phyloP scores from a whole-genome alignment of 2,797 vertebrate species.

The Eulemur rubriventer region DNA sequence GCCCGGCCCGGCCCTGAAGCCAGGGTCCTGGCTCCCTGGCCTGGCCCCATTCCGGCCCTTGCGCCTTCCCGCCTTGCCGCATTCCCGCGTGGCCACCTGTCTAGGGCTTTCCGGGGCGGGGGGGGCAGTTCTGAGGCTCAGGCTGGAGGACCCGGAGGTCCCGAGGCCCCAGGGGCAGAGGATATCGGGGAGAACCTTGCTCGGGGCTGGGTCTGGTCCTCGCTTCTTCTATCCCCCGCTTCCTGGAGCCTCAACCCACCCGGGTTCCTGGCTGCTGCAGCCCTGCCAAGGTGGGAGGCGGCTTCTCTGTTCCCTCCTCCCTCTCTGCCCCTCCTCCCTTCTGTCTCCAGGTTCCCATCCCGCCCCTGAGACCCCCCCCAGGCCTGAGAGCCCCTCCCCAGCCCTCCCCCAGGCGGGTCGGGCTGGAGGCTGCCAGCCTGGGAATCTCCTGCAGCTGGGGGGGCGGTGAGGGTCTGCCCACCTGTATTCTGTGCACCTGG shows the following conservation, averaged over 20 bases:
- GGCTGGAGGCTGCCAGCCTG: background rate
- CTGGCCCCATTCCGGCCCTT: background rate
- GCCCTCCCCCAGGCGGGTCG: background rate
- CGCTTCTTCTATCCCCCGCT: background rate
- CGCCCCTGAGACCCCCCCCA: background rate
- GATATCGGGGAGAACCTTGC: background rate
- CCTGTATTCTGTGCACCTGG: background rate
- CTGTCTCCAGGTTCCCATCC: background rate
- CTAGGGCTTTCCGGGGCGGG: background rate
- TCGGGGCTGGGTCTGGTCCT: background rate
- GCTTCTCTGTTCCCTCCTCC: background rate
- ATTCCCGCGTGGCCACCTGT: background rate
- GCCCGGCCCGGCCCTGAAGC: conserved; percentile 8
- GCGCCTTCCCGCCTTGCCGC: background rate
- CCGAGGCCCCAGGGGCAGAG: background rate
- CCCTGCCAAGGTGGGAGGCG: background rate
- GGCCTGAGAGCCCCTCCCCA: background rate
- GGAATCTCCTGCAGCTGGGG: background rate
- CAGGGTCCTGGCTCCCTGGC: background rate
- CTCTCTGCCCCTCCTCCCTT: background rate
- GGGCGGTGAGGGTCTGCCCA: background rate
- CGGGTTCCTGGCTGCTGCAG: background rate
- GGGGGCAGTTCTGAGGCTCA: background rate
- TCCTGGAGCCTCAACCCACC: background rate
- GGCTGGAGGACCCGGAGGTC: background rate